Percentiles rank a stretch among this genome's conserved stretches.
Conservation (phyloP, 2,888 invertebrate genomes). For the Thymelicus lineola region DNA sequence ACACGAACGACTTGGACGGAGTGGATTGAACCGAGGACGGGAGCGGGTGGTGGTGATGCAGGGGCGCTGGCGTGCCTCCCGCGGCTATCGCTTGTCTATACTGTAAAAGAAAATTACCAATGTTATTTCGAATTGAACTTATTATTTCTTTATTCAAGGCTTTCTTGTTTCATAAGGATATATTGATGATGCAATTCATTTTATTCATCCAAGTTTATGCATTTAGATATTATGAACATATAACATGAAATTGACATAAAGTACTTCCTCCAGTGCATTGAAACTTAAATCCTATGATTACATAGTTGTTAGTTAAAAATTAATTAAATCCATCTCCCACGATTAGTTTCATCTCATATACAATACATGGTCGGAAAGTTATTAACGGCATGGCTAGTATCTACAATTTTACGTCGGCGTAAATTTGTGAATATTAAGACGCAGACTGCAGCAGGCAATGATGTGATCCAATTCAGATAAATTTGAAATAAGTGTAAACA, state of each 20-base stretch:
- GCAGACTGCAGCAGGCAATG: slow-evolving; percentile 70
- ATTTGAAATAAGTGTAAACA: slow-evolving; percentile 24
- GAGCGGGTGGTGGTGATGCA: slow-evolving; percentile 73
- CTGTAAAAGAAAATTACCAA: slow-evolving; percentile 81
- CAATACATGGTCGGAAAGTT: slow-evolving; percentile 74
- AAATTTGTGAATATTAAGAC: slow-evolving; percentile 51
- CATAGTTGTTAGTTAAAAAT: slow-evolving; percentile 67
- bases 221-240: slow-evolving; percentile 5
- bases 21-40: slow-evolving; percentile 86
- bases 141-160: background rate
- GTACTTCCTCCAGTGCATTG: slow-evolving; percentile 5
- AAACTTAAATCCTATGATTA: slow-evolving; percentile 48
- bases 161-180: background rate
- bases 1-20: slow-evolving; percentile 87
- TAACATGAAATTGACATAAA: slow-evolving; percentile 4
- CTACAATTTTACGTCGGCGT: slow-evolving; percentile 60
- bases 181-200: background rate
- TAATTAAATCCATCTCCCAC: slow-evolving; percentile 72
- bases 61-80: slow-evolving; percentile 79
- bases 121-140: background rate
- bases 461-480: slow-evolving; percentile 42
- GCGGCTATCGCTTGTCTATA: slow-evolving; percentile 94
- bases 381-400: slow-evolving; percentile 74
- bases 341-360: slow-evolving; percentile 74
- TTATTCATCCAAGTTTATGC: background rate